A percentile compares a stretch with the other conserved stretches of the same genome.
phyloP scores from a whole-genome alignment of 2,113 vertebrate genomes.

The Epinephelus cyanopodus region DNA sequence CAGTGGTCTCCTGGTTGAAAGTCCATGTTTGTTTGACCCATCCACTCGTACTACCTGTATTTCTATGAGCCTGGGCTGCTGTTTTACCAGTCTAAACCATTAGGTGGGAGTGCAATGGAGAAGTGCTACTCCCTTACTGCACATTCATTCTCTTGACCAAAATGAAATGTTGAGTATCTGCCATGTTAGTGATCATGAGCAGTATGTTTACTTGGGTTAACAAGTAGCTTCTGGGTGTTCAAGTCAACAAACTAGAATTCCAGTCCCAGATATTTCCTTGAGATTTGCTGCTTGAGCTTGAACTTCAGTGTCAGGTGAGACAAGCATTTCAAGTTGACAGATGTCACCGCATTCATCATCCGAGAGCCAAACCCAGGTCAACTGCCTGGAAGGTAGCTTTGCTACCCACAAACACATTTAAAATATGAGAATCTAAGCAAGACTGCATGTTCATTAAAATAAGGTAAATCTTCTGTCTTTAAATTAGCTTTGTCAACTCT shows the following conservation, averaged over 20 bases:
- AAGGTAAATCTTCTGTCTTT: conserved; percentile 21
- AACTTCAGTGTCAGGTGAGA: not conserved
- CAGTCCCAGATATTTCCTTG: not conserved
- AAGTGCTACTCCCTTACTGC: not conserved
- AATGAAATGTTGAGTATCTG: not conserved
- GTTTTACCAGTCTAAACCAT: not conserved
- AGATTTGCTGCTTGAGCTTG: not conserved
- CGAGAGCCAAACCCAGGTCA: conserved; percentile 84
- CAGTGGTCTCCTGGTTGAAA: no score
- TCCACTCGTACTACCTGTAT: no score
- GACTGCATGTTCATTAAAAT: not conserved
- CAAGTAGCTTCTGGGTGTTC: not conserved
- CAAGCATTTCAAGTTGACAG: not conserved
- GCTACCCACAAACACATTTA: conserved; percentile 67
- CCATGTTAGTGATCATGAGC: not conserved
- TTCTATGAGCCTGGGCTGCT: no score
- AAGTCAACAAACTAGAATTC: not conserved
- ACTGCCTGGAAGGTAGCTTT: conserved; percentile 85
- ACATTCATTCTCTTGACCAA: not conserved
- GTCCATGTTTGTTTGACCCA: no score
- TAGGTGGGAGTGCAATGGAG: not conserved
- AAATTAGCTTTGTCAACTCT: conserved; percentile 20
- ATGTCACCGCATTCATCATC: conserved; percentile 50
- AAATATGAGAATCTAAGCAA: not conserved
- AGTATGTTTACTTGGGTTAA: not conserved